Evolutionary conservation across 1,140 invertebrate species (phyloP), one percentile per base, ranked within the genome.

Genomic region (Drosophila persimilis): DNA sequence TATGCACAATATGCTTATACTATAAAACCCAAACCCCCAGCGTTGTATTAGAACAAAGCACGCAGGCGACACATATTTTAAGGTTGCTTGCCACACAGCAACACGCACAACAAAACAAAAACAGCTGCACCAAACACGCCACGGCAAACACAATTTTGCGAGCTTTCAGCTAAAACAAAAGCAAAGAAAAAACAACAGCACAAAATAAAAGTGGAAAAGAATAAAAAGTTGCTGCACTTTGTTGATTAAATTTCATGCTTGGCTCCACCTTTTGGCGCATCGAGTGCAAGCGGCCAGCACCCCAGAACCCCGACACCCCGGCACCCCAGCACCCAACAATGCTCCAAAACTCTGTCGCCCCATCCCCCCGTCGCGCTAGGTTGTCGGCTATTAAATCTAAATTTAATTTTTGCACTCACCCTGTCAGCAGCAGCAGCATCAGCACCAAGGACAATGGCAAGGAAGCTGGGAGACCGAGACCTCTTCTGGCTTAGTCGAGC

Each of bases 201-300:
- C 62, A 69, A 53, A 35, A 43, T 31, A 41, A 22, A 17, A 41
- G 45, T 66, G 62, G 43, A 56, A 72, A 69, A 70, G 59, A 84
- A 66, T 77, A 83, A 85, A 86, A 81, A 54, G 52, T 70, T 70
- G 77, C 65, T 85, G 80, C 80, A 85, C 80, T 85, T 85, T 85
- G 73, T 86, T 85, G 80, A 85, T 85, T 85, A 85, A 86, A 85
- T 85, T 85, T 85, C 77, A 77, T 81, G 69, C 77, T 85, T 75
- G 60, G 78, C 80, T 77, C 81, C 73, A 80, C 59, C 76, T 80
- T 76, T 75, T 74, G 72, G 62, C 50, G 62, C 70, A 75, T 47
- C 60, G 57, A 63, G 56, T 61, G 70, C 71, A 20, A 62, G 55
- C 44, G 15, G 17, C 13, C 20, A 20, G 20, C 20, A 20, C 20